Base-by-base conservation (phyloP, 2,888 invertebrate genomes). In the Polylopha cassiicola region DNA sequence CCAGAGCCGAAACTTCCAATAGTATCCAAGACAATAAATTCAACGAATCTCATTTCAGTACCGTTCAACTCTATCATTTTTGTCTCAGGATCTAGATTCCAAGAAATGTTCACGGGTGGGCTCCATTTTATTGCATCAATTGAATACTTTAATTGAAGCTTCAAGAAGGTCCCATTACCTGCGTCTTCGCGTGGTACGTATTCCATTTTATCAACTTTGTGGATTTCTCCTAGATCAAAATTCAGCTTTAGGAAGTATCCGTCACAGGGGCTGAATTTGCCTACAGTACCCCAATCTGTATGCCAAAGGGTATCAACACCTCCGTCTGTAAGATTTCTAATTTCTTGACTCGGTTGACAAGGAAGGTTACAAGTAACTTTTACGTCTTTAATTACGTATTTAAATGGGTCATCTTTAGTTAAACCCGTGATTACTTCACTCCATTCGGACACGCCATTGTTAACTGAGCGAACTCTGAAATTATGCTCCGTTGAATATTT, bases 1-100 rank as follows among this genome's bases (percentile, higher is more conserved):
- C 79, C 82, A 0, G 79, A 77, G 3, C 78, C 81, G 43, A 69
- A 80, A 32, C 71, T 62, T 4, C 72, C 73, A 14, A 77, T 52
- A 3, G 68, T 58, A 6, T 70, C 55, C n/a, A 73, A 47, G 33
- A 75, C 55, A 28, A 58, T 51, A 6, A 79, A 15, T 51, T 73
- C 61, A 26, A 81, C 53, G 44, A 56, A 72, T 58, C 69, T 63
- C 8, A 81, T 44, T 47, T 50, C 48, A 4, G 18, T 46, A 2
- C 61, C 64, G 4, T 59, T 42, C 10, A 78, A 20, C 1, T 37
- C 4, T 20, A 80, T 65, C 5, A 39, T 61, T 61, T 82, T 81
- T 1, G 55, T 41, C 2, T 46, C 50, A 16, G 60, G 54, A 37
- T 79, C 61, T 1, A 42, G 28, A 6, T 54, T 46, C 59, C 74